phyloP scores from a whole-genome alignment of 1,140 invertebrate species.

The Calycopis cecrops region DNA sequence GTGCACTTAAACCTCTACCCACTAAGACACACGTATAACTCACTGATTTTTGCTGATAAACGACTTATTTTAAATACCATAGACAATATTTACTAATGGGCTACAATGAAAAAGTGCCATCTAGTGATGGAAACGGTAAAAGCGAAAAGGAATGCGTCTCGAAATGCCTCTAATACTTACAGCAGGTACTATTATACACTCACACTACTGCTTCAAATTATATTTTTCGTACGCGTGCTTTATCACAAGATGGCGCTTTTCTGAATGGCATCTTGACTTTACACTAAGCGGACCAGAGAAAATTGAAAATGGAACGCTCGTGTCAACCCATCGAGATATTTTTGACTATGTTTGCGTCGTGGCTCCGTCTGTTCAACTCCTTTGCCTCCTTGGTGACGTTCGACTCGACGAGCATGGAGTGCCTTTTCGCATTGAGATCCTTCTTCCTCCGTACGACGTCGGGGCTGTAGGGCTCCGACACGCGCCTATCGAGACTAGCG shows the following conservation, averaged over 20 bases:
- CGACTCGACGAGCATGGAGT: slow-evolving; percentile 63
- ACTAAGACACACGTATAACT: slow-evolving; percentile 6
- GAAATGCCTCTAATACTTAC: neutral
- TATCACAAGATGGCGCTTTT: slow-evolving; percentile 3
- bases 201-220: no score
- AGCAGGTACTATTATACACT: no score
- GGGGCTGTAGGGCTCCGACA: slow-evolving; percentile 63
- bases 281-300: slow-evolving; percentile 31
- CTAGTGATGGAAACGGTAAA: slow-evolving; percentile 17
- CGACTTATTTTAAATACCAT: slow-evolving; percentile 12
- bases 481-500: slow-evolving; percentile 45
- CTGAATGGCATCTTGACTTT: slow-evolving; percentile 4
- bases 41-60: neutral
- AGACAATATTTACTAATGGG: slow-evolving; percentile 22
- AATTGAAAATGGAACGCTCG: slow-evolving; percentile 29
- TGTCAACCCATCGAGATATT: slow-evolving; percentile 70
- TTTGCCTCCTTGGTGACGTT: slow-evolving; percentile 51
- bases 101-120: slow-evolving; percentile 1
- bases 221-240: no score
- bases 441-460: slow-evolving; percentile 55
- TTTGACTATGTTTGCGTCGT: slow-evolving; percentile 58
- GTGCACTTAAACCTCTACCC: slow-evolving; percentile 14
- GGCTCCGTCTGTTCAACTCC: slow-evolving; percentile 59
- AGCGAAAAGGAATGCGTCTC: neutral
- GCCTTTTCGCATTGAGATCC: slow-evolving; percentile 54